Evolutionary conservation across 2,113 vertebrate species (phyloP).

Genomic region (Thinocorus orbignyianus): DNA sequence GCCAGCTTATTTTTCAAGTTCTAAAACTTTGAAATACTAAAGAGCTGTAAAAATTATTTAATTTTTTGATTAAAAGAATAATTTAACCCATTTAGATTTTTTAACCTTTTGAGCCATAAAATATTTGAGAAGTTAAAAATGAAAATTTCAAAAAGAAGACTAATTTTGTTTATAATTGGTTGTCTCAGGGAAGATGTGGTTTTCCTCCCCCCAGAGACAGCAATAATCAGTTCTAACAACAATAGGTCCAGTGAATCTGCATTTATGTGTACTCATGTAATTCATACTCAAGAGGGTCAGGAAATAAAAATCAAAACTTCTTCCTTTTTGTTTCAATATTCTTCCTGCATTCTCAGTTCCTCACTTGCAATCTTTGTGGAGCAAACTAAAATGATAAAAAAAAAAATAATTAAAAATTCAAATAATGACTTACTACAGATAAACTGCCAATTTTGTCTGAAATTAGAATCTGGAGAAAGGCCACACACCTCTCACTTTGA

Average conservation of each 20-base stretch:
- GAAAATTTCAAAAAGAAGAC: neutral
- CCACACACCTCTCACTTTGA: neutral
- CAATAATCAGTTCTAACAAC: neutral
- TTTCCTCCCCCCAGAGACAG: neutral
- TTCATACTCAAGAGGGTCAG: neutral
- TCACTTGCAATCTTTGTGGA: neutral
- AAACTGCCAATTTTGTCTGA: neutral
- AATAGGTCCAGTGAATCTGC: neutral
- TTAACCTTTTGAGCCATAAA: neutral
- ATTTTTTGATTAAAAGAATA: neutral
- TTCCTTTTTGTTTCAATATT: neutral
- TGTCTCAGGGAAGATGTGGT: neutral
- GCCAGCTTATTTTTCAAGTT: neutral
- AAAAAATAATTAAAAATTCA: neutral
- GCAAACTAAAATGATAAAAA: neutral
- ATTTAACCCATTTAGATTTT: neutral
- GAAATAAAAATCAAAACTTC: neutral
- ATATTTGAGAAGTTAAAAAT: neutral
- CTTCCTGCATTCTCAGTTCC: neutral
- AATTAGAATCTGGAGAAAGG: neutral
- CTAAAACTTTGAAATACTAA: neutral
- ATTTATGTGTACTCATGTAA: neutral
- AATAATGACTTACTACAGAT: neutral
- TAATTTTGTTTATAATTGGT: neutral
- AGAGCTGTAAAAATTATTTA: neutral